Conservation (phyloP, 2,797 vertebrate genomes). For the Aeoliscus strigatus region DNA sequence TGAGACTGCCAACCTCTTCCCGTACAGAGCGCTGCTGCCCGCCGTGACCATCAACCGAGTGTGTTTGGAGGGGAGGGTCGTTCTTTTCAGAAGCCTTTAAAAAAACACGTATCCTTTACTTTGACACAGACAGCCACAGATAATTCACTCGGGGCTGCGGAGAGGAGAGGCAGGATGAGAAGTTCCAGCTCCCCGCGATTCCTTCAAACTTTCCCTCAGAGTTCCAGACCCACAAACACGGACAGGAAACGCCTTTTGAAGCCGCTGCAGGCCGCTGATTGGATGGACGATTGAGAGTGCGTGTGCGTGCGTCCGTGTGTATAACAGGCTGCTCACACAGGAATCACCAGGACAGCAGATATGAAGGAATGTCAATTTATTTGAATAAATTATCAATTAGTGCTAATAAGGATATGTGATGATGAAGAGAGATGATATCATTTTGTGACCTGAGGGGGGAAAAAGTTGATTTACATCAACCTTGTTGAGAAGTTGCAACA, state of each 20-base stretch:
- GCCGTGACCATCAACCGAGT: conserved; percentile 14
- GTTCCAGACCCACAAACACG: conserved; percentile 30
- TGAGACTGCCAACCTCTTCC: conserved; percentile 10
- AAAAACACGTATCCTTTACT: neutral
- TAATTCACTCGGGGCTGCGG: too few relatives aligned
- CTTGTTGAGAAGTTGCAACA: too few relatives aligned
- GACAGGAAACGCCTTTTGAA: conserved; percentile 61
- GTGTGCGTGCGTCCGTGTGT: conserved; percentile 9
- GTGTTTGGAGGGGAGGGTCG: too few relatives aligned
- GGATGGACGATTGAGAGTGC: conserved; percentile 43
- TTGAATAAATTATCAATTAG: too few relatives aligned
- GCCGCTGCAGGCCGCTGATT: conserved; percentile 56
- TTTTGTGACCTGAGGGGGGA: too few relatives aligned
- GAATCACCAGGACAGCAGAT: too few relatives aligned
- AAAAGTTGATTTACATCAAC: too few relatives aligned
- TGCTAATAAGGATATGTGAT: too few relatives aligned
- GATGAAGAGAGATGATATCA: too few relatives aligned
- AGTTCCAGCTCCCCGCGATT: conserved; percentile 20
- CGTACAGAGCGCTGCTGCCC: conserved; percentile 21
- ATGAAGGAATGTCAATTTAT: too few relatives aligned
- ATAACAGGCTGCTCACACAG: neutral
- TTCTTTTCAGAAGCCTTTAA: too few relatives aligned
- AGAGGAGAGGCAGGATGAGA: neutral
- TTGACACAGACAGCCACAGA: neutral
- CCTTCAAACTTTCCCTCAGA: conserved; percentile 51